Evolutionary conservation across 2,888 invertebrate genomes (phyloP), one percentile per base, ranked within the genome.

Genomic region (Rhaphigaster nebulosa): DNA sequence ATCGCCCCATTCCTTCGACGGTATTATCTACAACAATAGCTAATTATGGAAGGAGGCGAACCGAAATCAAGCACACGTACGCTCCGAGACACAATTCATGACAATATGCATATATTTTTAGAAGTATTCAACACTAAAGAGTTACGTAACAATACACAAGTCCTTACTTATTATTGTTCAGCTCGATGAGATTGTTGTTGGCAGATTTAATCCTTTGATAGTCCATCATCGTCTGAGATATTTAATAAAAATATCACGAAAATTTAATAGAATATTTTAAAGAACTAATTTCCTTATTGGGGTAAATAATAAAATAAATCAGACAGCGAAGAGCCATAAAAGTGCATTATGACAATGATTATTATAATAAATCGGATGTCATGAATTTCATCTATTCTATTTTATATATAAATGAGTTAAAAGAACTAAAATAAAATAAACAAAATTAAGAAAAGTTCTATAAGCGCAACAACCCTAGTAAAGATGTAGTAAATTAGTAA

Each of bases 81-180:
- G 38, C 34, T 38, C 15, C 38, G 70, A 23, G 38, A 18, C 18
- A 38, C 8, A 38, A 65, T 29, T 10, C 29, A 65, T 15, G 15
- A 38, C 34, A 34, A 38, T 38, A 76, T 20, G 34, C 3, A 76
- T 38, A 38, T 38, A 13, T 76, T 38, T 23, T 65, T 60, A 70
- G 8, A 34, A 70, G 18, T 76, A 38, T 38, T 76, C 8, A 84
- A 84, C 1, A 84, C 20, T 45, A 34, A 45, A 50, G 15, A 29
- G 34, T 50, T 41, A 84, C 15, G 29, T 65, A 65, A 87, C 38
- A 50, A 91, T 18, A 50, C 20, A 70, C 18, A 89, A 45, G n/a
- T 70, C 76, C 91, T 91, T 91, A 91, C 91, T 90, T 91, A 87
- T 92, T 92, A 90, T 91, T 92, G 90, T 92, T 92, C 90, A 91